Evolutionary conservation across 2,797 vertebrate species (phyloP).

Genomic region (Huso huso): DNA sequence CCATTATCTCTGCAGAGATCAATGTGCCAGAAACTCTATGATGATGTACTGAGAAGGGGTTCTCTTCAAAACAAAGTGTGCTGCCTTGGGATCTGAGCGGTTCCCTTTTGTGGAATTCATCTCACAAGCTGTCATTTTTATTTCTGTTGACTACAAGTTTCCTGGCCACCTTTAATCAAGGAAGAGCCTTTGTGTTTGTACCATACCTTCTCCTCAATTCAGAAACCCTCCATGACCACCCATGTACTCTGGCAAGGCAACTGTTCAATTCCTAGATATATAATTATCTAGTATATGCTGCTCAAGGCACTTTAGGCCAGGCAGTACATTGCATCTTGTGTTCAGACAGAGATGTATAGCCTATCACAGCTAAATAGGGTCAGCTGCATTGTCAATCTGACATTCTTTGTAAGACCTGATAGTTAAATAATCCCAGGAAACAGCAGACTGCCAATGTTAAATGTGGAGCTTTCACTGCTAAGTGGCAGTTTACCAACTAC

Average conservation of each 20-base stretch:
- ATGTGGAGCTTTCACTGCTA: neutral
- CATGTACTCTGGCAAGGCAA: too few species aligned
- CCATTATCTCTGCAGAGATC: slow-evolving; percentile 11
- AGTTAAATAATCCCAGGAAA: neutral
- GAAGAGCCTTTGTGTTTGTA: too few species aligned
- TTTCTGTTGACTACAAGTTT: too few species aligned
- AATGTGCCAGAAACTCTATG: neutral
- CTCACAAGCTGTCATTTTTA: neutral
- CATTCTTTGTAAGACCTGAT: neutral
- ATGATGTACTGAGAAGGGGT: neutral
- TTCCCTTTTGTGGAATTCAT: neutral
- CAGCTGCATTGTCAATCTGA: slow-evolving; percentile 12
- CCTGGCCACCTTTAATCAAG: too few species aligned
- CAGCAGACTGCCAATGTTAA: neutral
- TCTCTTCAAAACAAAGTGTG: neutral
- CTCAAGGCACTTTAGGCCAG: too few species aligned
- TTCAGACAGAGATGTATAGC: slow-evolving; percentile 14
- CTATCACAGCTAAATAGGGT: slow-evolving; percentile 23
- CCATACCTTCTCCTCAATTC: too few species aligned
- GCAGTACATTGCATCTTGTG: slow-evolving; percentile 20
- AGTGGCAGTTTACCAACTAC: neutral
- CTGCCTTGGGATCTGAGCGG: neutral
- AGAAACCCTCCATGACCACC: too few species aligned
- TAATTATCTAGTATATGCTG: too few species aligned
- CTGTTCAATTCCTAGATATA: too few species aligned